Conservation (phyloP, 2,113 vertebrate genomes). For the Pangasianodon gigas region DNA sequence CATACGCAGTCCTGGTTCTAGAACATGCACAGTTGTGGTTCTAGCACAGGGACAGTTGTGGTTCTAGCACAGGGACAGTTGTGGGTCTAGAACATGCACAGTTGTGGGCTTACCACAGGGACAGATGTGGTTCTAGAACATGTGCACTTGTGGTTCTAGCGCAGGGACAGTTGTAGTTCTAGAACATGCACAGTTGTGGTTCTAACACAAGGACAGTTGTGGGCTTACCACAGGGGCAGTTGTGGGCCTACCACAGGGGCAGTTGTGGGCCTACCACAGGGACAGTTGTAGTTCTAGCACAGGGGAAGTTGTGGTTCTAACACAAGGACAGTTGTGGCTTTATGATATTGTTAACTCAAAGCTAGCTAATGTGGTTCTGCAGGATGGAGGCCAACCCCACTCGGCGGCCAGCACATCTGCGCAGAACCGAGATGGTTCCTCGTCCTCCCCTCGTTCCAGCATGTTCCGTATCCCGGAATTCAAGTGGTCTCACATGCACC, state of each 20-base stretch:
- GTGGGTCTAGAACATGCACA: neutral
- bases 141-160: neutral
- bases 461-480: conserved; percentile 97
- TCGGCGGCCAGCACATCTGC: conserved; percentile 63
- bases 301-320: neutral
- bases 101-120: neutral
- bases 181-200: neutral
- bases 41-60: neutral
- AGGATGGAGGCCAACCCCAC: conserved; percentile 70
- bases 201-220: neutral
- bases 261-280: neutral
- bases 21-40: neutral
- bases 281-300: neutral
- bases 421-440: conserved; percentile 74
- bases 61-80: neutral
- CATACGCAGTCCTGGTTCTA: too few species aligned
- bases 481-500: conserved; percentile 94
- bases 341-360: neutral
- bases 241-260: neutral
- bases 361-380: conserved; percentile 25
- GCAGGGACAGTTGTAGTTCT: neutral
- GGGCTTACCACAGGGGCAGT: neutral
- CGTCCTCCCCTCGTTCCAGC: conserved; percentile 74
- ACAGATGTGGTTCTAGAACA: neutral
- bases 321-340: neutral